Percentiles rank a stretch among this genome's conserved stretches.
phyloP scores from a whole-genome alignment of 2,888 invertebrate genomes.

The Caradrina clavipalpis region DNA sequence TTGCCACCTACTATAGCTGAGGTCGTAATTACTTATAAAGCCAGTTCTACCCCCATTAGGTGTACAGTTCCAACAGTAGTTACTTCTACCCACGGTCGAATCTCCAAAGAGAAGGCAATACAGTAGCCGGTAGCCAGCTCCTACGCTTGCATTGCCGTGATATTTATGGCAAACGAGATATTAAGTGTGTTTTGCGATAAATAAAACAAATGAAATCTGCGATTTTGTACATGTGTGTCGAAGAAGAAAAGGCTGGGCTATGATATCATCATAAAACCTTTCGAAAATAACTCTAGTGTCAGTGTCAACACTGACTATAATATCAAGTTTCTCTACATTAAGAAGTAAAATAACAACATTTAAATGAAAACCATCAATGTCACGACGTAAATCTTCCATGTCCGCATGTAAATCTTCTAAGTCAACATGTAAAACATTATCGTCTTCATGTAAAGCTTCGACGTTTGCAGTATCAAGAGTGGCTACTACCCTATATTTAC shows the following conservation, averaged over 20 bases:
- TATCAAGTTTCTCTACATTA: too few species aligned
- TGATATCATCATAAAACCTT: not conserved
- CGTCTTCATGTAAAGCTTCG: conserved; percentile 29
- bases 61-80: conserved; percentile 48
- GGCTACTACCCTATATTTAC: conserved; percentile 43
- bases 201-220: conserved; percentile 12
- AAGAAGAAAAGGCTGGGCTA: not conserved
- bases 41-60: conserved; percentile 39
- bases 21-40: conserved; percentile 53
- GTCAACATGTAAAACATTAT: conserved; percentile 23
- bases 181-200: not conserved
- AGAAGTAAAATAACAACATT: not conserved
- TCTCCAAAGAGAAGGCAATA: conserved; percentile 23
- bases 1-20: conserved; percentile 44
- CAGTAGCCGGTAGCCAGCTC: conserved; percentile 32
- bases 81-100: conserved; percentile 40
- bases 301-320: too few species aligned
- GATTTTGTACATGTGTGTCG: not conserved
- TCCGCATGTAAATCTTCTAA: conserved; percentile 11
- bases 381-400: not conserved
- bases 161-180: conserved; percentile 16
- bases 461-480: conserved; percentile 35
- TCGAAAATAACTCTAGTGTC: too few species aligned
- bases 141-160: conserved; percentile 29
- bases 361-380: not conserved